Percentiles rank a stretch among this genome's conserved stretches.
Evolutionary conservation across 2,797 vertebrate species (phyloP).

Genomic region (Saxicola maurus): DNA sequence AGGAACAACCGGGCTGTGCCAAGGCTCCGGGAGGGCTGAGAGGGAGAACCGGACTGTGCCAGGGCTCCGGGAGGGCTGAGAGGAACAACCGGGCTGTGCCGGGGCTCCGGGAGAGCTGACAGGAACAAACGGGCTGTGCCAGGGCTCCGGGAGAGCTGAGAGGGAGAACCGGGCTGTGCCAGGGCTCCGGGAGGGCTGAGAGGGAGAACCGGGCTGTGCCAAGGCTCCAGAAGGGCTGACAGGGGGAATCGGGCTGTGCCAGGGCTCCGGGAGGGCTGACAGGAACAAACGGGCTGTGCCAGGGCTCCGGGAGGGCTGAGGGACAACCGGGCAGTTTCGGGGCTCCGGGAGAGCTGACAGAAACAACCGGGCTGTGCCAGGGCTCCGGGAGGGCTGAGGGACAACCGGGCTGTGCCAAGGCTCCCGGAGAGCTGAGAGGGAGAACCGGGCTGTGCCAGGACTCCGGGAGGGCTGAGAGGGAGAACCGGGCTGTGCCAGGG

Average conservation of each 20-base stretch:
- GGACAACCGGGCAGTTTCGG: rapidly evolving
- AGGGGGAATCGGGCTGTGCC: rapidly evolving
- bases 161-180: rapidly evolving
- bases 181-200: too few species aligned
- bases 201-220: rapidly evolving
- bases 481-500: rapidly evolving
- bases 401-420: background rate
- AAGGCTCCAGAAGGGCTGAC: background rate
- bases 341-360: background rate
- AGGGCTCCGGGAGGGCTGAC: background rate
- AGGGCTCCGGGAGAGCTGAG: background rate
- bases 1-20: rapidly evolving
- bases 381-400: too few species aligned
- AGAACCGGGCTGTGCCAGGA: background rate
- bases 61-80: too few species aligned
- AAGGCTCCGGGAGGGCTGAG: too few species aligned
- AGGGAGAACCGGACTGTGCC: background rate
- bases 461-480: rapidly evolving
- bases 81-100: background rate
- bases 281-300: rapidly evolving
- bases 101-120: background rate
- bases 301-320: background rate
- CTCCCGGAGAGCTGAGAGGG: rapidly evolving
- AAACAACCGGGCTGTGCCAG: rapidly evolving
- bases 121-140: background rate